These are phyloP conservation scores for Micrastur ruficollis DNA, from an alignment of 2,797 vertebrate genomes.

Conservation along the genomic window DNA sequence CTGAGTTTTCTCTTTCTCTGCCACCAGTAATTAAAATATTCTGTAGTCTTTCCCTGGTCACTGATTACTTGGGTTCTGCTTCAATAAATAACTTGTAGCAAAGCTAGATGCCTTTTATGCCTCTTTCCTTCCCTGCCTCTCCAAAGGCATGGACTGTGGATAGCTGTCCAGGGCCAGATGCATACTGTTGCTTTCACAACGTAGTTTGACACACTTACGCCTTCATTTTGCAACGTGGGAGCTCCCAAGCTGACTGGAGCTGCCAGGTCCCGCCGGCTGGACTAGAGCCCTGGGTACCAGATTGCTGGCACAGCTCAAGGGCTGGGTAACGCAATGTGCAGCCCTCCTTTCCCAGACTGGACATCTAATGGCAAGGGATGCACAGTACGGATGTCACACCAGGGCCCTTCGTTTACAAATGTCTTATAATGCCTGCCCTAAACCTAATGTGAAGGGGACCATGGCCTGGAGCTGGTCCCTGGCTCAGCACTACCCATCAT, in stretches of 20 bases:
- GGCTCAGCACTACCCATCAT: not conserved
- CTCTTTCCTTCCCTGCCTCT: not conserved
- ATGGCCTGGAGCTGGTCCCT: not conserved
- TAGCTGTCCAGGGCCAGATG: not conserved
- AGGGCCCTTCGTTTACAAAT: not conserved
- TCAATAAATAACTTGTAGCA: not conserved
- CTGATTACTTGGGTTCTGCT: not conserved
- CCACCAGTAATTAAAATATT: not conserved
- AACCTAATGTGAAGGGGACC: not conserved
- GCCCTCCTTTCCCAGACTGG: not conserved
- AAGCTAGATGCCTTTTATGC: not conserved
- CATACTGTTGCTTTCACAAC: not conserved
- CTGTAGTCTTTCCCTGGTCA: not conserved
- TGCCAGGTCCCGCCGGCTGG: not conserved
- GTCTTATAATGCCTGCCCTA: not conserved
- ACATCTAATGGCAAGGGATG: not conserved
- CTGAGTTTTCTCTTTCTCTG: not conserved
- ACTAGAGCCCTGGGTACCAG: not conserved
- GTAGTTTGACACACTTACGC: not conserved
- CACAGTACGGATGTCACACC: rapidly evolving
- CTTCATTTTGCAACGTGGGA: not conserved
- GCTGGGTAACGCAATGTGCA: not conserved
- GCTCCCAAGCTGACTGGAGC: not conserved
- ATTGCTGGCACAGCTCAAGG: not conserved
- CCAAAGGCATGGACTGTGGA: not conserved